These are phyloP conservation scores for Apaloderma vittatum DNA, from an alignment of 2,113 vertebrate genomes.

Conservation along the genomic window DNA sequence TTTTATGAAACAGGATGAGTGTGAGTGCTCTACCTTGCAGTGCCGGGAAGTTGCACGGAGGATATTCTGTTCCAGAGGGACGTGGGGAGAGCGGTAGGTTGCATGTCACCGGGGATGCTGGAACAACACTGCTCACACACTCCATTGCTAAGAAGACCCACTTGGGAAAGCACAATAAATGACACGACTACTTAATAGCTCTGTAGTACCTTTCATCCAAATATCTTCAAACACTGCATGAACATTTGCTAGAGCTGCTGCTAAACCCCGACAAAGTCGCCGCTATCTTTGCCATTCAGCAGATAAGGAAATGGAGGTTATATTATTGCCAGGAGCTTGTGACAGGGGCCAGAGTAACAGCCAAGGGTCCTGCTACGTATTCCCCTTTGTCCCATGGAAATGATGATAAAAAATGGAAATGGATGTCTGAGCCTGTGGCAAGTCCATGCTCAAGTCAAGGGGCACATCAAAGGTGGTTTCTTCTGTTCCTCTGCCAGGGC, in stretches of 20 bases:
- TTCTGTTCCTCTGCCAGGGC: neutral
- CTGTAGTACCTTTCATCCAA: neutral
- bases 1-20: neutral
- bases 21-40: neutral
- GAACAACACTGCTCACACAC: neutral
- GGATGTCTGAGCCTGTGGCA: neutral
- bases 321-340: neutral
- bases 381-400: neutral
- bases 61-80: neutral
- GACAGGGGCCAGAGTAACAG: neutral
- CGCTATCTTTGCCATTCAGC: neutral
- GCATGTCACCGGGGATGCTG: neutral
- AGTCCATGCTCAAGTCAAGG: neutral
- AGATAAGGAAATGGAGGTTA: constrained; percentile 4
- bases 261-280: accelerated
- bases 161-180: constrained; percentile 30
- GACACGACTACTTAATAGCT: neutral
- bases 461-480: accelerated
- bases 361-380: neutral
- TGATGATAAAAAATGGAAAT: neutral
- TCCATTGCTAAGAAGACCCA: neutral
- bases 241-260: neutral
- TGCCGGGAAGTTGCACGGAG: accelerated
- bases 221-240: neutral
- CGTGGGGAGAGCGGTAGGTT: neutral